Evolutionary conservation across 2,888 invertebrate genomes (phyloP).

Genomic region (Eristalis tenax): DNA sequence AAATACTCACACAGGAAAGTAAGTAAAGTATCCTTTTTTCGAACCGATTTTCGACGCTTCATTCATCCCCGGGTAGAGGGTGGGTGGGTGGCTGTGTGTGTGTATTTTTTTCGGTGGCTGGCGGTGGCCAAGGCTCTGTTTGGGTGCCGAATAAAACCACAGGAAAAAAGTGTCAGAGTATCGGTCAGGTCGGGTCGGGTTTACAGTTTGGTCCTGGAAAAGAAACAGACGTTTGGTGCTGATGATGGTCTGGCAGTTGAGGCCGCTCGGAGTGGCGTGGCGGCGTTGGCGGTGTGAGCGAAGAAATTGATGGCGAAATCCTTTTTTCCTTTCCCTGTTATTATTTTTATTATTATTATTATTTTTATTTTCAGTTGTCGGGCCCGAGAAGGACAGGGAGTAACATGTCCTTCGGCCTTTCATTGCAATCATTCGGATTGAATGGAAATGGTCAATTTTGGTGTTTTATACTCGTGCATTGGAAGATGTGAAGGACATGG

Average conservation of each 20-base stretch:
- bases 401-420: constrained; percentile 67
- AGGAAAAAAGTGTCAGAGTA: constrained; percentile 58
- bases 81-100: neutral
- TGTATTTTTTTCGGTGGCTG: constrained; percentile 18
- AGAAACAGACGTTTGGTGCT: constrained; percentile 8
- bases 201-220: constrained; percentile 7
- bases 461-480: constrained; percentile 55
- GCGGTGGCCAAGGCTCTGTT: neutral
- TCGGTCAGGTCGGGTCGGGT: constrained; percentile 21
- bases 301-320: constrained; percentile 64
- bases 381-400: constrained; percentile 33
- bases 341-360: constrained; percentile 68
- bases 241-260: neutral
- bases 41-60: constrained; percentile 52
- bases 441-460: constrained; percentile 71
- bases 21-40: constrained; percentile 55
- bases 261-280: neutral
- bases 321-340: constrained; percentile 65
- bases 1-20: constrained; percentile 45
- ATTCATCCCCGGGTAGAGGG: neutral
- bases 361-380: constrained; percentile 64
- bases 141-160: constrained; percentile 21
- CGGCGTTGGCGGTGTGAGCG: constrained; percentile 20
- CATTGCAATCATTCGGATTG: constrained; percentile 71
- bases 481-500: constrained; percentile 36